Base-by-base conservation (phyloP, 2,888 invertebrate genomes). In the Acrobasis suavella region DNA sequence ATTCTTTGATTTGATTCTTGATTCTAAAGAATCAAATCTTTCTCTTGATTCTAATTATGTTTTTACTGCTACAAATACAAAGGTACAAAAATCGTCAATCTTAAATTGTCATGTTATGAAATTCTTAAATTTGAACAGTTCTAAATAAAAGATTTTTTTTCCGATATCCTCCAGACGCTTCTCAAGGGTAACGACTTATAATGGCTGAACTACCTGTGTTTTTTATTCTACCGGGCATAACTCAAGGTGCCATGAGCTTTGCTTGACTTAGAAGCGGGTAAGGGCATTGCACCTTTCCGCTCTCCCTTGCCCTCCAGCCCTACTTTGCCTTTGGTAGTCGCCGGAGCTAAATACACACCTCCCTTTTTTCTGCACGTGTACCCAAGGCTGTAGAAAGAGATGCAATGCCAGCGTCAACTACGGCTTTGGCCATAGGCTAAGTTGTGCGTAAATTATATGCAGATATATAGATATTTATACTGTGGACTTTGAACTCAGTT, bases 251-350 rank as follows among this genome's bases (percentile, higher is more conserved):
- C 87, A 83, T 75, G 74, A 86, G 89, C 83, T 85, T 83, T 82
- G 80, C 83, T 85, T 76, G 77, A 79, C 82, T 85, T 85, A 83
- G 86, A 77, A 78, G 80, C 83, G 80, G 79, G 83, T 84, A 85
- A 90, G 92, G 91, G 90, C 92, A 91, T 83, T 91, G 91, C 87
- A 84, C 92, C 89, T 87, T 84, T 80, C 82, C 85, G 86, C 83
- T 88, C 89, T 90, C 91, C 91, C 90, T 89, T 89, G 86, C 90
- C 88, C 89, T 89, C 89, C 83, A 91, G 91, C 91, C 91, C 91
- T 90, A 91, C 87, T 87, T 92, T 88, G 79, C 78, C 77, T 86
- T 87, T 86, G 75, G 74, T 76, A 85, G 85, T 74, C 73, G 88
- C 81, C 87, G 82, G 80, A 79, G 79, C 76, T 75, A 71, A 86